A percentile compares a stretch with the other conserved stretches of the same genome.
Evolutionary conservation across 2,797 vertebrate species (phyloP).

Genomic region (Silurus aristotelis): DNA sequence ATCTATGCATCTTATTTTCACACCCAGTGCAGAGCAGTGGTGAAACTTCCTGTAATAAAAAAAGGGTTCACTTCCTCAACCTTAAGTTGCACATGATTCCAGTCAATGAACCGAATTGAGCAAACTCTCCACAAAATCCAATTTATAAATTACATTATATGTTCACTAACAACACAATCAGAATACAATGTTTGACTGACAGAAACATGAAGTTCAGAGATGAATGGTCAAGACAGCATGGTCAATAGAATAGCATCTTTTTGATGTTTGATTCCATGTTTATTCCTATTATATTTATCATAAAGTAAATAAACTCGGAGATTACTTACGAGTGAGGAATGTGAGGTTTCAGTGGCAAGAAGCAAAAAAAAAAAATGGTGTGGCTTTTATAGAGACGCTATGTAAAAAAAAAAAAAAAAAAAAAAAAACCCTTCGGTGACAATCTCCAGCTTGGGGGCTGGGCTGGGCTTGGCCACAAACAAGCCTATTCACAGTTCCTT

Average conservation of each 20-base stretch:
- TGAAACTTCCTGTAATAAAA: conserved; percentile 59
- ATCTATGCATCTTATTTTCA: conserved; percentile 23
- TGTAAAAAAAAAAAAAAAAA: conserved; percentile 50
- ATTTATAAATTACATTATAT: neutral
- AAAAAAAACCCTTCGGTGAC: conserved; percentile 57
- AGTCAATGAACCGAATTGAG: neutral
- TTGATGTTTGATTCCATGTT: neutral
- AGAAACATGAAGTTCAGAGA: neutral
- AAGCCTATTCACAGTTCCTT: conserved; percentile 64
- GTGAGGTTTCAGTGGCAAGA: conserved; percentile 42
- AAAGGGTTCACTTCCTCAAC: conserved; percentile 32
- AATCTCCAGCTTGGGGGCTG: conserved; percentile 65
- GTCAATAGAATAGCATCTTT: neutral
- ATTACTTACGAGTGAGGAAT: conserved; percentile 53
- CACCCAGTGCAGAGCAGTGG: conserved; percentile 23
- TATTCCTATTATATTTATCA: neutral
- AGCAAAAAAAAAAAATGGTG: conserved; percentile 41
- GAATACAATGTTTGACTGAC: neutral
- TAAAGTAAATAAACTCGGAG: neutral
- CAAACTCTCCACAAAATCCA: neutral
- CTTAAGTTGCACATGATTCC: neutral
- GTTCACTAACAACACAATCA: conserved; percentile 3
- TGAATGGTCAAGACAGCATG: neutral
- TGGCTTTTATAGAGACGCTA: conserved; percentile 56
- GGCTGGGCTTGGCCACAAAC: conserved; percentile 64